A percentile compares a stretch with the other conserved stretches of the same genome.
Conservation (phyloP, 1,140 invertebrate genomes). For the Goniozus legneri region DNA sequence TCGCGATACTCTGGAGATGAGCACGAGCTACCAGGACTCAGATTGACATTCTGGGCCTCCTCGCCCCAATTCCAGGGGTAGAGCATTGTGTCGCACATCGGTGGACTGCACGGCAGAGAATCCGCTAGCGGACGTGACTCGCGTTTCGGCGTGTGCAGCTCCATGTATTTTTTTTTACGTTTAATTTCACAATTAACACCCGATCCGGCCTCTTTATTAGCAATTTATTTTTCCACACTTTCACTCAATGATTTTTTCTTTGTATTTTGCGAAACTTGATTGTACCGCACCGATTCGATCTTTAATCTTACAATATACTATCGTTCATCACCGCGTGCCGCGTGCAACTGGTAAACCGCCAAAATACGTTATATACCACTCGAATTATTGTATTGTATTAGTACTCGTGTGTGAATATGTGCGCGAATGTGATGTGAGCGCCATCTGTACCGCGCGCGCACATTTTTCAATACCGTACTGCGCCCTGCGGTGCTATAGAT, state of each 20-base stretch:
- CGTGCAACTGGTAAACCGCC: slow-evolving; percentile 31
- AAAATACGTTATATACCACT: slow-evolving; percentile 23
- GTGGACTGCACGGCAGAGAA: slow-evolving; percentile 34
- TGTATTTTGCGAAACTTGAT: too few species aligned
- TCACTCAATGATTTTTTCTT: too few species aligned
- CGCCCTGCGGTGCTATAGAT: too few species aligned
- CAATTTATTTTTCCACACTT: too few species aligned
- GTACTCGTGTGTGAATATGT: too few species aligned
- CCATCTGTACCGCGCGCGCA: too few species aligned
- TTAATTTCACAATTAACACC: not conserved
- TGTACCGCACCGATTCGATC: not conserved
- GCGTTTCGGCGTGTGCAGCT: slow-evolving; percentile 40
- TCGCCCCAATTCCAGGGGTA: slow-evolving; percentile 51
- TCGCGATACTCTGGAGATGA: slow-evolving; percentile 47
- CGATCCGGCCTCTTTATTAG: too few species aligned
- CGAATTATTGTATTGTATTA: too few species aligned
- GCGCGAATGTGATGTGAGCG: too few species aligned
- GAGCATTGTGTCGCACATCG: slow-evolving; percentile 44
- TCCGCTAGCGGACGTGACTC: slow-evolving; percentile 27
- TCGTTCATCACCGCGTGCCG: slow-evolving; percentile 20
- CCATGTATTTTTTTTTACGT: slow-evolving; percentile 24
- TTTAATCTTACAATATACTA: too few species aligned
- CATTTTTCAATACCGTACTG: too few species aligned
- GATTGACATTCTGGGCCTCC: slow-evolving; percentile 45
- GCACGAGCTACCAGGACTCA: slow-evolving; percentile 49